Conservation (phyloP, 2,797 vertebrate genomes). For the Rhynchonycteris naso region DNA sequence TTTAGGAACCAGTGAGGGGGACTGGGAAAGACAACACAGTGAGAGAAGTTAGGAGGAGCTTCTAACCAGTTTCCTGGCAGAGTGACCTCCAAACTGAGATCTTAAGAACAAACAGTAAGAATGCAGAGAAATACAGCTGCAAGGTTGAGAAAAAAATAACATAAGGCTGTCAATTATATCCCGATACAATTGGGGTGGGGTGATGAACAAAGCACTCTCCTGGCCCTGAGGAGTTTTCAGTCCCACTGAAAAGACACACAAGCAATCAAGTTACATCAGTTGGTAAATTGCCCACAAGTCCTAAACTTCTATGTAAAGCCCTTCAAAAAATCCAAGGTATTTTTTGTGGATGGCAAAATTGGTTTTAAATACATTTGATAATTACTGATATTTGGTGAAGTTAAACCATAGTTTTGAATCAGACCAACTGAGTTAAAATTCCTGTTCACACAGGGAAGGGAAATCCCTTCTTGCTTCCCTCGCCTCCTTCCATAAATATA, state of each 20-base stretch:
- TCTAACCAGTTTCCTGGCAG: background rate
- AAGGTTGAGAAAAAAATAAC: background rate
- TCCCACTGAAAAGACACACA: background rate
- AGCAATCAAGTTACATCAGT: rapidly evolving
- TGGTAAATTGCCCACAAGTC: background rate
- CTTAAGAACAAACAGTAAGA: background rate
- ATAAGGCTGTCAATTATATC: background rate
- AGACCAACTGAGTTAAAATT: background rate
- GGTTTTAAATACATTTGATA: background rate
- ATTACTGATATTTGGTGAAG: background rate
- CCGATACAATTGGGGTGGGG: background rate
- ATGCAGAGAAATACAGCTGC: background rate
- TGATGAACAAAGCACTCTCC: background rate
- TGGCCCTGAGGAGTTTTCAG: background rate
- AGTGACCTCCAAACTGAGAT: background rate
- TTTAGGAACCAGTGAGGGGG: background rate
- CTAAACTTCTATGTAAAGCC: background rate
- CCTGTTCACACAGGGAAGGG: background rate
- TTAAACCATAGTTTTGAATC: background rate
- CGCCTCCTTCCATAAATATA: background rate
- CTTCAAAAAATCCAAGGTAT: background rate
- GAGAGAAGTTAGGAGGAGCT: background rate
- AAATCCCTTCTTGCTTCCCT: background rate
- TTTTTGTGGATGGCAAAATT: background rate
- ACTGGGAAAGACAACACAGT: background rate